Evolutionary conservation across 1,140 invertebrate species (phyloP).

Genomic region (Ditylenchus dipsaci): DNA sequence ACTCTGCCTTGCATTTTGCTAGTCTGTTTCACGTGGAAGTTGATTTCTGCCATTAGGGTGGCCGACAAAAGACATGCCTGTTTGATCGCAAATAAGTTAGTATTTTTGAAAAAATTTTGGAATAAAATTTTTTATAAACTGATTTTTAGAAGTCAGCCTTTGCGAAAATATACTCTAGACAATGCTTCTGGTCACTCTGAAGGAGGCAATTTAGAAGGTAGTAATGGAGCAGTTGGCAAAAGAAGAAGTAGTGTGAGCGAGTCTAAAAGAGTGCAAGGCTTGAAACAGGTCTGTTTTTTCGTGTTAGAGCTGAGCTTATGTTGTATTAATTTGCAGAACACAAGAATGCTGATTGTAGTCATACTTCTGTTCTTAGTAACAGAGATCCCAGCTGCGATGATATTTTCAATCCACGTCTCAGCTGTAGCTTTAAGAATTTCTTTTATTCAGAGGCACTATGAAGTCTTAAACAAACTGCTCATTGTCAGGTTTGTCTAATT

Average conservation of each 20-base stretch:
- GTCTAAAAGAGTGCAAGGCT: slow-evolving; percentile 49
- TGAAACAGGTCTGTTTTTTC: slow-evolving; percentile 41
- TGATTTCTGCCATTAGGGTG: slow-evolving; percentile 49
- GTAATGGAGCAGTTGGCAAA: slow-evolving; percentile 8
- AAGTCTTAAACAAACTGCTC: slow-evolving; percentile 49
- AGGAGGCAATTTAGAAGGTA: background rate
- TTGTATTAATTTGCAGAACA: slow-evolving; percentile 9
- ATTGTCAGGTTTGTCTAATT: slow-evolving; percentile 45
- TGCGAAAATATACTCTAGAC: slow-evolving; percentile 14
- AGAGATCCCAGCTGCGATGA: slow-evolving; percentile 54
- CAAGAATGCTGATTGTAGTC: slow-evolving; percentile 48
- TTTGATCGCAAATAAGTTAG: slow-evolving; percentile 37
- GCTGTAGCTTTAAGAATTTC: slow-evolving; percentile 46
- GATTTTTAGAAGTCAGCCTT: slow-evolving; percentile 1
- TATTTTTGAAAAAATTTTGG: background rate
- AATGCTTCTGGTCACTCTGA: background rate
- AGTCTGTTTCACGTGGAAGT: slow-evolving; percentile 54
- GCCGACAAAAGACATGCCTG: slow-evolving; percentile 51
- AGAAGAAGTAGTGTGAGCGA: slow-evolving; percentile 40
- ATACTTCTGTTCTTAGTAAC: slow-evolving; percentile 52
- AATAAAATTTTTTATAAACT: background rate
- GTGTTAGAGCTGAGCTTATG: background rate
- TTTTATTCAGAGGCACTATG: slow-evolving; percentile 48
- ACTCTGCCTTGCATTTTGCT: slow-evolving; percentile 52
- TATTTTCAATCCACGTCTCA: slow-evolving; percentile 50